A percentile compares a stretch with the other conserved stretches of the same genome.
Conservation (phyloP, 2,113 vertebrate genomes). For the Paraplagusia blochii region DNA sequence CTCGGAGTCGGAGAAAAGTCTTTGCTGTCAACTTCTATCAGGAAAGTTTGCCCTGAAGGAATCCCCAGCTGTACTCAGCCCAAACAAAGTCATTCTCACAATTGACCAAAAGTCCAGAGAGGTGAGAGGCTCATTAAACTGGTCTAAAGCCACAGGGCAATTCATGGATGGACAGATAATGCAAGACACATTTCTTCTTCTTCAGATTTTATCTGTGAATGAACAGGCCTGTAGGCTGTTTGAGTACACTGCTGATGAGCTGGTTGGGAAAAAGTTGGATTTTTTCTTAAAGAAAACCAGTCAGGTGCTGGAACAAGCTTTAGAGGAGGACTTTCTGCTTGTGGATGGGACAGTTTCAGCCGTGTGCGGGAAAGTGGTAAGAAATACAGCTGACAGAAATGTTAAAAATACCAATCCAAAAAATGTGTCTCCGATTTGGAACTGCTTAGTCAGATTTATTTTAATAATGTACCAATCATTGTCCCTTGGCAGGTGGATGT, state of each 20-base stretch:
- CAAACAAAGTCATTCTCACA: constrained; percentile 82
- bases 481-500: constrained; percentile 81
- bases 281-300: constrained; percentile 78
- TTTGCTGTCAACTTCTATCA: constrained; percentile 60
- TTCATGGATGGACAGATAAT: too few species aligned
- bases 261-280: constrained; percentile 82
- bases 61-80: constrained; percentile 64
- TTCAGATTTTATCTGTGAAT: constrained; percentile 86
- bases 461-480: not conserved
- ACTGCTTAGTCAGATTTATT: not conserved
- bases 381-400: constrained; percentile 9
- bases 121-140: constrained; percentile 57
- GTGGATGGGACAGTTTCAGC: constrained; percentile 63
- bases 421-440: too few species aligned
- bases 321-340: constrained; percentile 76
- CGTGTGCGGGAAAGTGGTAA: constrained; percentile 86
- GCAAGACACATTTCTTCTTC: not conserved
- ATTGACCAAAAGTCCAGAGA: constrained; percentile 78
- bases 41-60: constrained; percentile 56
- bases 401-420: not conserved
- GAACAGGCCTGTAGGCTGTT: constrained; percentile 84
- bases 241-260: constrained; percentile 75
- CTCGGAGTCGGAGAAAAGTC: constrained; percentile 73
- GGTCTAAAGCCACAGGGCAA: not conserved
- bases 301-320: constrained; percentile 72